Evolutionary conservation across 2,797 vertebrate species (phyloP).

Genomic region (Notolepis coatsorum): DNA sequence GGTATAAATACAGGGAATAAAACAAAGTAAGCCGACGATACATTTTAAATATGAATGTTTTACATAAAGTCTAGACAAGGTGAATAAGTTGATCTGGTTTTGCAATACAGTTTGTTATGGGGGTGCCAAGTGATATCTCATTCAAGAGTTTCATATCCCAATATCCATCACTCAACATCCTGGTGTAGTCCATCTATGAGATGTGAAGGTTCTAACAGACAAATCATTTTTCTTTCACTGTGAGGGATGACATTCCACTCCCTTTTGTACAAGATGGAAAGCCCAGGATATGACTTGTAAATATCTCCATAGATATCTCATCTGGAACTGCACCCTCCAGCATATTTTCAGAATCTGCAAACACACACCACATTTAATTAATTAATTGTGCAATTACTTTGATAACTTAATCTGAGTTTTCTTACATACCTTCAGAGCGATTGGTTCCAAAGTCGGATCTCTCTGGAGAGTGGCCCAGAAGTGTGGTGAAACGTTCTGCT

Average conservation of each 20-base stretch:
- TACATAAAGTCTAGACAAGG: too few relatives aligned
- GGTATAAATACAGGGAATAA: too few relatives aligned
- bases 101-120: too few relatives aligned
- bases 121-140: too few relatives aligned
- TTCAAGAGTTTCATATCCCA: too few relatives aligned
- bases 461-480: slow-evolving; percentile 77
- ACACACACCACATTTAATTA: slow-evolving; percentile 26
- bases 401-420: background rate
- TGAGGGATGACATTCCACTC: background rate
- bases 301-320: slow-evolving; percentile 85
- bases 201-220: too few relatives aligned
- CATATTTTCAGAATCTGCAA: slow-evolving; percentile 68
- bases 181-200: too few relatives aligned
- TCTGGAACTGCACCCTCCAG: slow-evolving; percentile 85
- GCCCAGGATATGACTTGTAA: slow-evolving; percentile 85
- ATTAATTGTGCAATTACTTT: background rate
- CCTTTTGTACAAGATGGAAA: slow-evolving; percentile 64
- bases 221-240: slow-evolving; percentile 44
- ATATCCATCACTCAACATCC: too few relatives aligned
- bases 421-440: slow-evolving; percentile 66
- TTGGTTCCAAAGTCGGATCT: slow-evolving; percentile 48
- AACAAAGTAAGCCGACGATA: too few relatives aligned
- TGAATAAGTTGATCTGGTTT: too few relatives aligned
- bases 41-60: too few relatives aligned
- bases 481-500: slow-evolving; percentile 80